Evolutionary conservation across 1,140 invertebrate species (phyloP).

Genomic region (Leptopilina clavipes): DNA sequence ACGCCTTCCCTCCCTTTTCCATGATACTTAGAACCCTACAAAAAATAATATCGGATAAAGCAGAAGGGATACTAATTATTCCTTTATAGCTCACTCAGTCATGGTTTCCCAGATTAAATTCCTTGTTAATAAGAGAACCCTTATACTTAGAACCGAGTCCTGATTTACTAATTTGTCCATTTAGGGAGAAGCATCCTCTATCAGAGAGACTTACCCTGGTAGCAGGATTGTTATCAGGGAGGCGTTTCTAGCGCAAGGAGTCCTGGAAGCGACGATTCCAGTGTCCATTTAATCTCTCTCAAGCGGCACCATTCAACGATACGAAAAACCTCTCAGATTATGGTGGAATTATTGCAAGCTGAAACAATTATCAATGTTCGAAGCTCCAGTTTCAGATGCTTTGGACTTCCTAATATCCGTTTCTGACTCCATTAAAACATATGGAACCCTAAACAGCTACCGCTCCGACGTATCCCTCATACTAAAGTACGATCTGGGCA

Average conservation of each 20-base stretch:
- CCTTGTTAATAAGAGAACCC: not conserved
- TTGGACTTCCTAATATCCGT: no score
- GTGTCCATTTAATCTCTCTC: no score
- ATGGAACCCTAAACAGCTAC: no score
- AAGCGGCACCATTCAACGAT: no score
- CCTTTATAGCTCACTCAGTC: constrained; percentile 60
- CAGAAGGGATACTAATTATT: constrained; percentile 51
- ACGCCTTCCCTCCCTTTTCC: constrained; percentile 54
- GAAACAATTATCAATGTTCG: no score
- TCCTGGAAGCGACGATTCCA: constrained; percentile 28
- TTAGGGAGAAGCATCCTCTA: not conserved
- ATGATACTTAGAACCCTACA: constrained; percentile 34
- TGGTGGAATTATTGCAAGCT: no score
- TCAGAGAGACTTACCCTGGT: not conserved
- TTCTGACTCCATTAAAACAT: no score
- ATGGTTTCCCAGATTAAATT: constrained; percentile 54
- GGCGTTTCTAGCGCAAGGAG: not conserved
- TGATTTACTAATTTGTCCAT: not conserved
- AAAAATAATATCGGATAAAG: constrained; percentile 46
- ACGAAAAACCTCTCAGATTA: no score
- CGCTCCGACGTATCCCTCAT: no score
- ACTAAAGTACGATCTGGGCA: no score
- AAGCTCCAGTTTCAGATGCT: no score
- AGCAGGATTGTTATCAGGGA: not conserved
- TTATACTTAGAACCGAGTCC: no score